These are phyloP conservation scores for Macquaria australasica DNA, from an alignment of 2,113 vertebrate genomes.

Conservation along the genomic window DNA sequence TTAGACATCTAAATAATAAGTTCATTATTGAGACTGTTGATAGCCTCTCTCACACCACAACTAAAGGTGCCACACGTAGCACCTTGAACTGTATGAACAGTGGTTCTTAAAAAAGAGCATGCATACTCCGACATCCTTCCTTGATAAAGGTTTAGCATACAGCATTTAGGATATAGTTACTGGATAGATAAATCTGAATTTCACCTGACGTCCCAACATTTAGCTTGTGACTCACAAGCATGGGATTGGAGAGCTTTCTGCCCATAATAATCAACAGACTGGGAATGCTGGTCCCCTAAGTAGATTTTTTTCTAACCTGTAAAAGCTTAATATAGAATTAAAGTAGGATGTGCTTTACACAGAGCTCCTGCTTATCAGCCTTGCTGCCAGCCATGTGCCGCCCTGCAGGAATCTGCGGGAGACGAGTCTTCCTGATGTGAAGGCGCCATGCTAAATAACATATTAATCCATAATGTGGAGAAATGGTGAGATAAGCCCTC, in stretches of 20 bases:
- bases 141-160: not conserved
- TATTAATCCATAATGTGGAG: slow-evolving; percentile 66
- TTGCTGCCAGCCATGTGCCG: slow-evolving; percentile 14
- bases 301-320: slow-evolving; percentile 57
- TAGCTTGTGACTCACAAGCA: not conserved
- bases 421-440: slow-evolving; percentile 55
- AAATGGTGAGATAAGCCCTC: slow-evolving; percentile 49
- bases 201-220: not conserved
- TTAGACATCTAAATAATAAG: slow-evolving; percentile 24
- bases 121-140: not conserved
- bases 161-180: not conserved
- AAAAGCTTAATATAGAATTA: slow-evolving; percentile 61
- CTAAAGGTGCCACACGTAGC: slow-evolving; percentile 22
- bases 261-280: slow-evolving; percentile 45
- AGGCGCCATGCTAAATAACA: slow-evolving; percentile 45
- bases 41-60: slow-evolving; percentile 11
- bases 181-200: slow-evolving; percentile 4
- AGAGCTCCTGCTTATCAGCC: slow-evolving; percentile 51
- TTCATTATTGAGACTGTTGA: slow-evolving; percentile 8
- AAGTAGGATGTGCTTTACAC: slow-evolving; percentile 63
- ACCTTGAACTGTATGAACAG: slow-evolving; percentile 14
- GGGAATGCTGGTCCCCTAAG: slow-evolving; percentile 35
- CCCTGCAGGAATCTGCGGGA: slow-evolving; percentile 21
- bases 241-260: slow-evolving; percentile 2
- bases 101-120: slow-evolving; percentile 4